A percentile compares a stretch with the other conserved stretches of the same genome.
These are phyloP conservation scores for Apeltes quadracus DNA, from an alignment of 2,113 vertebrate species.

Conservation along the genomic window DNA sequence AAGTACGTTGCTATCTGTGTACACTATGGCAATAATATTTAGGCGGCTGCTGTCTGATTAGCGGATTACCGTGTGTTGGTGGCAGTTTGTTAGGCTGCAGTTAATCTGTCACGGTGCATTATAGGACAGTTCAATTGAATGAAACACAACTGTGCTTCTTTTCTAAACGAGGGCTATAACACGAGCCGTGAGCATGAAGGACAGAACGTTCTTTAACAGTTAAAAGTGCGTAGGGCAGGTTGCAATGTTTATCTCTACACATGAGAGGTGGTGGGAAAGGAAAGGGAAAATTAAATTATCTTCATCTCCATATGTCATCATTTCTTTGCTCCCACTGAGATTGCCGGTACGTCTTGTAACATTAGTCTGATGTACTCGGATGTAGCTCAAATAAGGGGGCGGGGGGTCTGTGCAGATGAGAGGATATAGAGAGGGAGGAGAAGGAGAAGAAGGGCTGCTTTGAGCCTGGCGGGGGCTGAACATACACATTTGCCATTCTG, in stretches of 20 bases:
- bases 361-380: conserved; percentile 55
- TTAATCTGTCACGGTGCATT: conserved; percentile 66
- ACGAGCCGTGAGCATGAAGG: conserved; percentile 30
- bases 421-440: conserved; percentile 21
- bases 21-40: conserved; percentile 6
- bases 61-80: conserved; percentile 65
- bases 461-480: conserved; percentile 45
- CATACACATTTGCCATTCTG: conserved; percentile 43
- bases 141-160: conserved; percentile 53
- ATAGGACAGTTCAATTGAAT: conserved; percentile 71
- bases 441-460: conserved; percentile 18
- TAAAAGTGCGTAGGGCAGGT: not conserved
- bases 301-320: conserved; percentile 8
- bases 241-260: not conserved
- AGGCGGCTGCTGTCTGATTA: conserved; percentile 67
- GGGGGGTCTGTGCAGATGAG: conserved; percentile 18
- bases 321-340: conserved; percentile 21
- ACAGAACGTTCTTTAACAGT: conserved; percentile 6
- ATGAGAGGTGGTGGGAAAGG: not conserved
- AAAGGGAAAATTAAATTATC: conserved; percentile 9
- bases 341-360: conserved; percentile 25
- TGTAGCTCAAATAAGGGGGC: conserved; percentile 44
- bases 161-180: conserved; percentile 48
- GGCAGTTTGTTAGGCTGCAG: conserved; percentile 71
- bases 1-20: conserved; percentile 4